A percentile compares a stretch with the other conserved stretches of the same genome.
Conservation (phyloP, 2,888 invertebrate genomes). For the Homarus gammarus region DNA sequence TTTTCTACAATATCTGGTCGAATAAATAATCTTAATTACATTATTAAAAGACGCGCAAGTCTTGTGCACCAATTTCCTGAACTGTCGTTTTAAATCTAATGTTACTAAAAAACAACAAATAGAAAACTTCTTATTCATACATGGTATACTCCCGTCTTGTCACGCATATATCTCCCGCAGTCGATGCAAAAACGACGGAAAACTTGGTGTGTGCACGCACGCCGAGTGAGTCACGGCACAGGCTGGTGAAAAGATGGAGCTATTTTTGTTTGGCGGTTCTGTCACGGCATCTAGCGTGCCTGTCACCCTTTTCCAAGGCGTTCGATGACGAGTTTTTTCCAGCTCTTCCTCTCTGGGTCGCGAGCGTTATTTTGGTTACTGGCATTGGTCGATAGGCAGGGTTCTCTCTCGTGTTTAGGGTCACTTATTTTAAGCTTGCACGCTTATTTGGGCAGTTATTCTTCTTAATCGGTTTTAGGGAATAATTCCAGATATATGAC, state of each 20-base stretch:
- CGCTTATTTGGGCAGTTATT: not conserved
- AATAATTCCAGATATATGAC: not conserved
- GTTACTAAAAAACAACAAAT: no score
- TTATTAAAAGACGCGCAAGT: no score
- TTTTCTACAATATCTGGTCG: no score
- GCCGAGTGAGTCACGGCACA: slow-evolving; percentile 9
- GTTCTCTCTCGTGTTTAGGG: not conserved
- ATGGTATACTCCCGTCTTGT: no score
- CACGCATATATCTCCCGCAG: not conserved
- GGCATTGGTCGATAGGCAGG: not conserved
- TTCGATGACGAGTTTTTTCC: not conserved
- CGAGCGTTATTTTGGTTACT: not conserved
- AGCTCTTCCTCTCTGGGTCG: not conserved
- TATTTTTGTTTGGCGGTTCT: slow-evolving; percentile 50
- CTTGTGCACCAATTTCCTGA: no score
- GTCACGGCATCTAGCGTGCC: slow-evolving; percentile 61
- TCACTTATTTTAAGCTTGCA: not conserved
- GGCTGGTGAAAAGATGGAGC: slow-evolving; percentile 40
- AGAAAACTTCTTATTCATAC: no score
- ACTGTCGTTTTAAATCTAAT: no score
- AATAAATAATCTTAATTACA: no score
- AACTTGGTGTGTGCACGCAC: slow-evolving; percentile 17
- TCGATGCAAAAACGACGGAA: not conserved
- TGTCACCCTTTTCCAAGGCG: slow-evolving; percentile 23
- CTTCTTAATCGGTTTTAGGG: not conserved